Conservation (phyloP, 1,140 invertebrate genomes). For the Phymorhynchus buccinoides region DNA sequence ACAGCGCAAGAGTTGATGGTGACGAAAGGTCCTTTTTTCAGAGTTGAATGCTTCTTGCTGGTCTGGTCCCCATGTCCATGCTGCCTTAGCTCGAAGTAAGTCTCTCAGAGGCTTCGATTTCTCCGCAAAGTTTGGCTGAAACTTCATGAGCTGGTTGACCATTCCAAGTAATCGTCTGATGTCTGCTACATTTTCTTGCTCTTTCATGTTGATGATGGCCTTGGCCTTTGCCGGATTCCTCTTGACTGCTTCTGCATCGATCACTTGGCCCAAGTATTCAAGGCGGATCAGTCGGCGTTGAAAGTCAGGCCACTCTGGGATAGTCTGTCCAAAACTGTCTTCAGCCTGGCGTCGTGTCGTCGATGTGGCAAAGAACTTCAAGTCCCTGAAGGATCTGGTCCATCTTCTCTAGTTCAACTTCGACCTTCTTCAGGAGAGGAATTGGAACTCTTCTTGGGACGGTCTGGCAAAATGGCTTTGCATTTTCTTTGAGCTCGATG, state of each 20-base stretch:
- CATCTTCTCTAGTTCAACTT: not conserved
- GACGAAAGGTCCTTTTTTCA: conserved; percentile 38
- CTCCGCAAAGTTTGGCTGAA: conserved; percentile 33
- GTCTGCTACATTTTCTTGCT: not conserved
- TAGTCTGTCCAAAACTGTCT: not conserved
- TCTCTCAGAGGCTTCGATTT: conserved; percentile 7
- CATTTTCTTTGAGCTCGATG: not conserved
- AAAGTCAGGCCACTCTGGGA: conserved; percentile 64
- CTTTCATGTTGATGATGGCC: conserved; percentile 6
- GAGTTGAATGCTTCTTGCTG: conserved; percentile 21
- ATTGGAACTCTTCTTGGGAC: not conserved
- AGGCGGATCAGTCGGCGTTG: conserved; percentile 61
- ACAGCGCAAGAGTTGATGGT: conserved; percentile 4
- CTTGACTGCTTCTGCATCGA: conserved; percentile 50
- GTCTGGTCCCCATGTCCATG: conserved; percentile 38
- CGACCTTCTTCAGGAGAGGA: not conserved
- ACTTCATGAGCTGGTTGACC: conserved; percentile 36
- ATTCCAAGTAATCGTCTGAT: conserved; percentile 25
- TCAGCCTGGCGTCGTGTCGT: not conserved
- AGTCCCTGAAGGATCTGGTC: not conserved
- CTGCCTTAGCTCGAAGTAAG: conserved; percentile 40
- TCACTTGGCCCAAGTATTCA: conserved; percentile 52
- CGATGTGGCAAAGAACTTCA: conserved; percentile 31
- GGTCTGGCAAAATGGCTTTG: not conserved
- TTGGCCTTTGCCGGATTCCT: conserved; percentile 43